A percentile compares a stretch with the other conserved stretches of the same genome.
phyloP scores from a whole-genome alignment of 2,888 invertebrate genomes.

The Parthenolecanium corni region DNA sequence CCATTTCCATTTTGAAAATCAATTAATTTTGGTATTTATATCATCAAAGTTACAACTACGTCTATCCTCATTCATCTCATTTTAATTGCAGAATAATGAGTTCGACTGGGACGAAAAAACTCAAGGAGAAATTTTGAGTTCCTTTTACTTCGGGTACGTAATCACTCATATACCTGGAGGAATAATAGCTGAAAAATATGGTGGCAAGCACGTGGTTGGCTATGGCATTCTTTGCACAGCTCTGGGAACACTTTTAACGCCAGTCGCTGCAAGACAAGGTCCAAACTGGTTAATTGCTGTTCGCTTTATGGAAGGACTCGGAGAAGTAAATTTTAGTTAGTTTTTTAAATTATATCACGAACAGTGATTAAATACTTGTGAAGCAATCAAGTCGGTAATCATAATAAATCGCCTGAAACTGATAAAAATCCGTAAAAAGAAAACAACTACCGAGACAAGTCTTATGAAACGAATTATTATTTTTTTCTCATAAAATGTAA shows the following conservation, averaged over 20 bases:
- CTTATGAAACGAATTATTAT: too few species aligned
- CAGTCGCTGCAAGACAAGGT: constrained; percentile 43
- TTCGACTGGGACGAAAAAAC: constrained; percentile 40
- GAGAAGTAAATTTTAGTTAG: constrained; percentile 39
- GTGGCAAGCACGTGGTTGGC: constrained; percentile 43
- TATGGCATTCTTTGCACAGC: constrained; percentile 41
- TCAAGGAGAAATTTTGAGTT: constrained; percentile 40
- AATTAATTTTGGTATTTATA: too few species aligned
- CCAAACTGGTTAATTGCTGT: constrained; percentile 46
- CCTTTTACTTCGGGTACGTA: constrained; percentile 45
- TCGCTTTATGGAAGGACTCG: constrained; percentile 44
- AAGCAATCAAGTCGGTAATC: too few species aligned
- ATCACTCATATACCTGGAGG: constrained; percentile 44
- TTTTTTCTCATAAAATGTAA: too few species aligned
- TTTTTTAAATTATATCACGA: neutral
- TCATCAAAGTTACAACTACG: too few species aligned
- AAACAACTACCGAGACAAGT: too few species aligned
- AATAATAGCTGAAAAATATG: constrained; percentile 40
- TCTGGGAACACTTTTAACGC: constrained; percentile 41
- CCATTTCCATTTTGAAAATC: too few species aligned
- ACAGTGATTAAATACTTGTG: neutral
- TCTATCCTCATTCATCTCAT: too few species aligned
- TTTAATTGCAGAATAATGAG: constrained; percentile 33
- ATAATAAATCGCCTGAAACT: too few species aligned
- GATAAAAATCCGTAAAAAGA: too few species aligned